Evolutionary conservation across 2,113 vertebrate genomes (phyloP).

Genomic region (Varanus komodoensis): DNA sequence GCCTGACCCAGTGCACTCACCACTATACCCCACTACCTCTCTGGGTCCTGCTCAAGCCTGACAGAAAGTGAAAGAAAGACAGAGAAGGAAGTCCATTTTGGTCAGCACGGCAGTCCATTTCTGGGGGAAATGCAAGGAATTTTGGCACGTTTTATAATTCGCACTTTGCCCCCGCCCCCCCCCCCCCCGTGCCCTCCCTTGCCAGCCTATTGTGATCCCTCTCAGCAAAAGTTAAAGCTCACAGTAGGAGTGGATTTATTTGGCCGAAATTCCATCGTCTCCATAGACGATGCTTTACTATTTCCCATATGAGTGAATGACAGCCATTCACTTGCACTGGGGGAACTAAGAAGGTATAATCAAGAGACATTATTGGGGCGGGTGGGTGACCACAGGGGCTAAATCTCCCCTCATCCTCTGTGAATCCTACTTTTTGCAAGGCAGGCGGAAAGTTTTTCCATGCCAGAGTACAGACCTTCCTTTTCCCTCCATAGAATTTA

Average conservation of each 20-base stretch:
- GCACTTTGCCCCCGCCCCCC: no score
- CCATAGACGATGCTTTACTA: no score
- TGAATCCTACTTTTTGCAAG: background rate
- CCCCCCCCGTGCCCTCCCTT: no score
- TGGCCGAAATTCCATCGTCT: background rate
- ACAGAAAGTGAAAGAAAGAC: background rate
- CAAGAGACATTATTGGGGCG: background rate
- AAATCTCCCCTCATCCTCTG: background rate
- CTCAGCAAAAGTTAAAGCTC: no score
- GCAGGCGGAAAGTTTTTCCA: background rate
- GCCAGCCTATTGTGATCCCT: no score
- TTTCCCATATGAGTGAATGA: background rate
- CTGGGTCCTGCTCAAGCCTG: background rate
- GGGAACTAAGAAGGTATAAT: background rate
- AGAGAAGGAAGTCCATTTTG: background rate
- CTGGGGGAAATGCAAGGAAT: background rate
- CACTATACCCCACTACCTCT: background rate
- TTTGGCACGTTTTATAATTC: background rate
- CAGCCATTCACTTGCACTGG: background rate
- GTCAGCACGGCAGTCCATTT: no score
- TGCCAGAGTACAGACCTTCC: no score
- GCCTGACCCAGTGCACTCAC: background rate
- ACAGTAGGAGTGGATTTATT: background rate
- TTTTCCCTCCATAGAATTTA: background rate
- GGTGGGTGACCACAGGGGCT: background rate